Evolutionary conservation across 2,888 invertebrate species (phyloP).

Genomic region (Pollenia labialis): DNA sequence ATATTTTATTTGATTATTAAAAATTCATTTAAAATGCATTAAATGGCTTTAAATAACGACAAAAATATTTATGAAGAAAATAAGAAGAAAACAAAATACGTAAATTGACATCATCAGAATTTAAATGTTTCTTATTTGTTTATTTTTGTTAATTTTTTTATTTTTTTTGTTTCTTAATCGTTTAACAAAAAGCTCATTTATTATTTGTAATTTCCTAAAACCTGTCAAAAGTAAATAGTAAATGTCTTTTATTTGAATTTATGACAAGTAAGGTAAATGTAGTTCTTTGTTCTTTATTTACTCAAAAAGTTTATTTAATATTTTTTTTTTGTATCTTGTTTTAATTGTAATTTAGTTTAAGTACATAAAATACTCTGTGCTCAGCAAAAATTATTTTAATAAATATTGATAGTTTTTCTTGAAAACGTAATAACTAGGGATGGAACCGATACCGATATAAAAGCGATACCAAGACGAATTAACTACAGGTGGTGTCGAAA

Average conservation of each 20-base stretch:
- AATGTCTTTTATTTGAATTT: not conserved
- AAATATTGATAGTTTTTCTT: no score
- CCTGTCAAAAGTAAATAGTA: not conserved
- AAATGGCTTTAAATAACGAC: not conserved
- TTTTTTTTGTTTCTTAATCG: not conserved
- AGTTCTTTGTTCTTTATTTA: constrained; percentile 18
- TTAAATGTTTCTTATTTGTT: not conserved
- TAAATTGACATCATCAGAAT: constrained; percentile 42
- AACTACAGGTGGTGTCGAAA: no score
- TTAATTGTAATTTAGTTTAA: not conserved
- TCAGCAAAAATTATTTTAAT: no score
- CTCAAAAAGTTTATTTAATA: not conserved
- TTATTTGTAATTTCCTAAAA: constrained; percentile 44
- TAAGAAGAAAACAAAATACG: not conserved
- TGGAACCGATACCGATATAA: no score
- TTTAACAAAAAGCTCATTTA: constrained; percentile 17
- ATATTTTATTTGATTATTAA: constrained; percentile 16
- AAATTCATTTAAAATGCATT: constrained; percentile 48
- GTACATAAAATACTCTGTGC: no score
- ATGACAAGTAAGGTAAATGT: not conserved
- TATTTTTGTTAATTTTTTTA: no score
- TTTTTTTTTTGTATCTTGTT: not conserved
- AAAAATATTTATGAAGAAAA: not conserved
- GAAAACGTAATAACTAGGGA: no score
- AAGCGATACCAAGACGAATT: no score